Evolutionary conservation across 2,113 vertebrate species (phyloP).

Genomic region (Phrynosoma blainvillii): DNA sequence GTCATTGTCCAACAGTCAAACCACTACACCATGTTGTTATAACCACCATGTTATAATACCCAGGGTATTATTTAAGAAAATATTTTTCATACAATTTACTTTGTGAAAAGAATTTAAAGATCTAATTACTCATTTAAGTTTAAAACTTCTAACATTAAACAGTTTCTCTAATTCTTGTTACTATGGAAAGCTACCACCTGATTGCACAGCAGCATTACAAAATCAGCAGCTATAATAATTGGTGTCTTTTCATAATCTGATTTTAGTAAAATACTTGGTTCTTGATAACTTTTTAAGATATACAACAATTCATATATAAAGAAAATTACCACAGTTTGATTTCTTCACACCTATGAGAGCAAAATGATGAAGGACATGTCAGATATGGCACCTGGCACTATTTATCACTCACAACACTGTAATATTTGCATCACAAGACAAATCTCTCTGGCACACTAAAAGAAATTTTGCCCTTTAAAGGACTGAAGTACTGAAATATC

Average conservation of each 20-base stretch:
- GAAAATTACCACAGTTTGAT: not conserved
- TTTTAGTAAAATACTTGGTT: not conserved
- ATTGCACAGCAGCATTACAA: not conserved
- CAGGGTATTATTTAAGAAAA: not conserved
- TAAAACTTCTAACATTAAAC: not conserved
- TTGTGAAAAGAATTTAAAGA: not conserved
- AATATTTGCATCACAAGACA: conserved; percentile 17
- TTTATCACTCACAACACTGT: conserved; percentile 11
- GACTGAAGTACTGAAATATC: not conserved
- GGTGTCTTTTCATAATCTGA: not conserved
- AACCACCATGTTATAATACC: not conserved
- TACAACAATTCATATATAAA: conserved; percentile 2
- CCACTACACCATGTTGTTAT: too few relatives aligned
- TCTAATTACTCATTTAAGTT: not conserved
- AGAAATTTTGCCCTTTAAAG: conserved; percentile 4
- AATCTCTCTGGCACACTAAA: not conserved
- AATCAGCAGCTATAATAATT: not conserved
- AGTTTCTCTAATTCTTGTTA: too few relatives aligned
- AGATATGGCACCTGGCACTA: not conserved
- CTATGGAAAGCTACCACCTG: not conserved
- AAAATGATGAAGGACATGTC: conserved; percentile 16
- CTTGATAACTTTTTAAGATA: not conserved
- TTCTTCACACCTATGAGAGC: conserved; percentile 5
- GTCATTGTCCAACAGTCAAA: too few relatives aligned
- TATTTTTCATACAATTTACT: not conserved